Base-by-base conservation (phyloP, 2,113 vertebrate genomes). In the Pipra filicauda region DNA sequence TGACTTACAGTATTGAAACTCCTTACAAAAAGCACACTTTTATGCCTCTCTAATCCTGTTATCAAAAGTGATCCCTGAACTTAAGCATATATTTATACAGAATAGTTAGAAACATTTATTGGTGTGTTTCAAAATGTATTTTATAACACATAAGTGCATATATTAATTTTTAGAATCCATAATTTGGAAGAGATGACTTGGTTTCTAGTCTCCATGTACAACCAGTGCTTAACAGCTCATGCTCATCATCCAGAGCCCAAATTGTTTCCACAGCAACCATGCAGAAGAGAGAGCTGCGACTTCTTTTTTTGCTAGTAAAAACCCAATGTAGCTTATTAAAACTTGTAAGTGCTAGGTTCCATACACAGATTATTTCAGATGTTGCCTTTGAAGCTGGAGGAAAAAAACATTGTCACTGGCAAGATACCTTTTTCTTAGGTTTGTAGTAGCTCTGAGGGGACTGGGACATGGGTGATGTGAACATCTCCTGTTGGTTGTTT, bases 231-330 rank as follows among this genome's bases (percentile, higher is more conserved):
- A 91, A 62, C 79, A 85, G 79, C 92, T 96, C 57, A 74, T 79
- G 89, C 70, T 97, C 65, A 70, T 93, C 94, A 95, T 80, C 79
- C 72, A 55, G 77, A 91, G 88, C 57, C 87, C 79, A 93, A 82
- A 89, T 30, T 66, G 97, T 98, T 98, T 98, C 98, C 97, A 96
- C 96, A 97, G 97, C 95, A 98, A 98, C 98, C 48, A 35, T 78
- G 51, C 86, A 94, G 83, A 93, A 96, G 81, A 89, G 76, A 79
- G 89, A 71, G 23, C 91, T 87, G 55, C 80, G 94, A 78, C 74
- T 94, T 93, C 54, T 85, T 89, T 91, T 89, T 93, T 81, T 93
- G 77, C 82, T 95, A 86, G 28, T 91, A 79, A 96, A 95, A 97
- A 89, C 51, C 77, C 88, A 70, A 71, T 85, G 78, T 92, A 62